Evolutionary conservation across 2,797 vertebrate genomes (phyloP).

Genomic region (Muscicapa comitata): DNA sequence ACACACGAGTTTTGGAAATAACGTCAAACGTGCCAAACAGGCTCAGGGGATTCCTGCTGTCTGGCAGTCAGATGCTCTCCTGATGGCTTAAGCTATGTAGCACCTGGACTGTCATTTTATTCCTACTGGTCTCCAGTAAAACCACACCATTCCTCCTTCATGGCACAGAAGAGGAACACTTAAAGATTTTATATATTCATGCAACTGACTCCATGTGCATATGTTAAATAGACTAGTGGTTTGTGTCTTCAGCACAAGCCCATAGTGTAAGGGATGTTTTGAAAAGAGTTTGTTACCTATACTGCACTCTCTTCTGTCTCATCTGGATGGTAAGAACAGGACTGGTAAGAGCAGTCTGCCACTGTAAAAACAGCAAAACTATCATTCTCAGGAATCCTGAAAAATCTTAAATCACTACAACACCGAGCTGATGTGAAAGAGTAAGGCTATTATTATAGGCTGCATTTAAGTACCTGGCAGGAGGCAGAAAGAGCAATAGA

Average conservation of each 20-base stretch:
- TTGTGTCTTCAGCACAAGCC: not conserved
- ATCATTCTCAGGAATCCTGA: not conserved
- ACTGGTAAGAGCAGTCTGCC: not conserved
- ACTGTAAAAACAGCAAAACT: not conserved
- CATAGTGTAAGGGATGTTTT: not conserved
- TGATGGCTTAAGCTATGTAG: rapidly evolving
- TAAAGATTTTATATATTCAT: not conserved
- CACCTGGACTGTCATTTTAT: not conserved
- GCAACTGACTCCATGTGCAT: not conserved
- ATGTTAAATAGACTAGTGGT: not conserved
- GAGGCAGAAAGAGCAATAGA: not conserved
- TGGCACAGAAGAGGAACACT: not conserved
- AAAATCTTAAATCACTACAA: not conserved
- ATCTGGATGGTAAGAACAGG: not conserved
- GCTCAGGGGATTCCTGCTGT: not conserved
- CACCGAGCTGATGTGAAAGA: not conserved
- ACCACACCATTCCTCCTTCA: not conserved
- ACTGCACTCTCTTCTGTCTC: not conserved
- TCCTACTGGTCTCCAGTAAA: not conserved
- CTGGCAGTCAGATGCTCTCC: not conserved
- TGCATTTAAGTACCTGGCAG: not conserved
- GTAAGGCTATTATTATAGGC: not conserved
- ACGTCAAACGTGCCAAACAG: not conserved
- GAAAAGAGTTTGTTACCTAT: not conserved
- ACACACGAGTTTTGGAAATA: not conserved